Base-by-base conservation (phyloP, 2,888 invertebrate species). In the Mythimna pallens region DNA sequence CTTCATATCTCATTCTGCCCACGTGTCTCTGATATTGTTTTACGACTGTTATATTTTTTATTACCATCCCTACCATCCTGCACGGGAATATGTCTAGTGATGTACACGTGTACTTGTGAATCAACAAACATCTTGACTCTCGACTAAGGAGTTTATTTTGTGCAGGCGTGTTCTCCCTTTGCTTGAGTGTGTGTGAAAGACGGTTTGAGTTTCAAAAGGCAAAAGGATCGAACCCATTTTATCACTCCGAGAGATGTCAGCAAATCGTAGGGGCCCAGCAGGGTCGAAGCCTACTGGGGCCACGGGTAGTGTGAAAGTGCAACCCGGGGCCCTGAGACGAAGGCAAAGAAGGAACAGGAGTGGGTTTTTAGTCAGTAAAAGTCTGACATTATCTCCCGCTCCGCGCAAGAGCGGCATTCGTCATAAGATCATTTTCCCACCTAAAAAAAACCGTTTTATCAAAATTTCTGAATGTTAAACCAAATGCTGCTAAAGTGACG, bases 21-120 rank as follows among this genome's bases (percentile, higher is more conserved):
- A 87, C 89, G 89, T 86, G 80, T 83, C 59, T 78, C 82, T 78
- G 85, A 82, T 90, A 89, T 89, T 85, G 82, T 86, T 90, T 88
- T 90, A 88, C 82, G 89, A 84, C 87, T 81, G 82, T 84, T 87
- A 88, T 88, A 88, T 89, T 88, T 89, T 90, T 91, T 90, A 89
- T 82, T 88, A 83, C 84, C 83, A 78, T 61, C 80, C 82, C 86
- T 75, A 70, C 80, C 80, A 69, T 78, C 57, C 68, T 73, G 74
- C 76, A 68, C 67, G 36, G 36, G 64, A 80, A 73, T 61, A 52
- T 72, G 55, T 22, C 52, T 81, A 86, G 82, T 36, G 86, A 34
- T 86, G 87, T 65, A 59, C 58, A 54, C 47, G 30, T 59, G 58
- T 55, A 12, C n/a, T 65, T 61, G 22, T n/a, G 47, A 50, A 69